These are phyloP conservation scores for Chlorocebus sabaeus DNA, from an alignment of 2,113 vertebrate species.

Conservation along the genomic window DNA sequence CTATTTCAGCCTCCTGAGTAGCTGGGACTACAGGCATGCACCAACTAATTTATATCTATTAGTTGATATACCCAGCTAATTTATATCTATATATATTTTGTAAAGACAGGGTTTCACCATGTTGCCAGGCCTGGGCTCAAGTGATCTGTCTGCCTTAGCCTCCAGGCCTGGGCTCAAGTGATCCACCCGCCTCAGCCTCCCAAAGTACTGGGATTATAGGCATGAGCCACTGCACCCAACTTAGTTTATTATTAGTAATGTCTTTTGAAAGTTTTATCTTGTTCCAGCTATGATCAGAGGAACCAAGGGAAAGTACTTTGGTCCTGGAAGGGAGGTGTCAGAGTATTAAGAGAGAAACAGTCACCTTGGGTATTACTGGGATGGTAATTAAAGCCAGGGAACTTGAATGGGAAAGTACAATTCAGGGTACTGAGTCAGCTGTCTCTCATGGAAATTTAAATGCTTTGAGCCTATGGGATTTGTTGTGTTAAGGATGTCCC, in stretches of 20 bases:
- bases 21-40: no score
- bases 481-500: not conserved
- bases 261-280: not conserved
- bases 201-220: no score
- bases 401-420: not conserved
- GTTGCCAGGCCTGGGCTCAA: no score
- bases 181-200: no score
- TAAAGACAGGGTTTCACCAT: no score
- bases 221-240: no score
- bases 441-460: not conserved
- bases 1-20: no score
- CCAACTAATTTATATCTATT: no score
- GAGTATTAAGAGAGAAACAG: not conserved
- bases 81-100: no score
- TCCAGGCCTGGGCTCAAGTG: no score
- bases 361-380: not conserved
- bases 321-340: not conserved
- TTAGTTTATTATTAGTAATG: not conserved
- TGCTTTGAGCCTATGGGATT: not conserved
- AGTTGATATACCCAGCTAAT: no score
- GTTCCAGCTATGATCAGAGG: not conserved
- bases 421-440: not conserved
- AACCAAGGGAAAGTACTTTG: not conserved
- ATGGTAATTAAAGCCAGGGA: not conserved
- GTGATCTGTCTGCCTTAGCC: no score